Evolutionary conservation across 1,140 invertebrate species (phyloP).

Genomic region (Drosophila sproati): DNA sequence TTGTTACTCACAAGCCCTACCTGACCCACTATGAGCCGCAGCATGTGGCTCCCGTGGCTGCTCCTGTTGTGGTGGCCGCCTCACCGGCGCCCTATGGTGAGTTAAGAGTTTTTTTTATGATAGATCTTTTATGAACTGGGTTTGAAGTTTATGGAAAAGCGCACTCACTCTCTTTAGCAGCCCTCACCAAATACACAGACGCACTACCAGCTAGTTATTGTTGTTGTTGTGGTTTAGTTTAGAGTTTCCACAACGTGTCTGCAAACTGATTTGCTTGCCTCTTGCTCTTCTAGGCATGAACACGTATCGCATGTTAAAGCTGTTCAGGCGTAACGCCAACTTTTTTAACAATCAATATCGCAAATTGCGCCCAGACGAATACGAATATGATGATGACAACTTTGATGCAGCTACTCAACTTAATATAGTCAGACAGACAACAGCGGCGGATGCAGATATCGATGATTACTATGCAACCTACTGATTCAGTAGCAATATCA

Average conservation of each 20-base stretch:
- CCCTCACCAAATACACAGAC: neutral
- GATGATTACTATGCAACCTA: conserved; percentile 48
- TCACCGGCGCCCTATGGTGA: conserved; percentile 85
- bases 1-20: conserved; percentile 74
- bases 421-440: conserved; percentile 9
- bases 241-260: conserved; percentile 6
- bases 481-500: conserved; percentile 46
- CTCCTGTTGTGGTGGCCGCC: conserved; percentile 74
- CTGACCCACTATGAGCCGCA: conserved; percentile 69
- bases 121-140: conserved; percentile 2
- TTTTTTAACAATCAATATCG: conserved; percentile 82
- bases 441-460: conserved; percentile 18
- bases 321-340: conserved; percentile 81
- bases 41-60: conserved; percentile 67
- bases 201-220: conserved; percentile 43
- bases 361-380: conserved; percentile 79
- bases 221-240: conserved; percentile 14
- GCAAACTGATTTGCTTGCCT: conserved; percentile 45
- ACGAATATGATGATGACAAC: conserved; percentile 39
- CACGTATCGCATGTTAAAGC: conserved; percentile 82
- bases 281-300: conserved; percentile 79
- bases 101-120: conserved; percentile 8
- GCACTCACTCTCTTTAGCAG: conserved; percentile 19
- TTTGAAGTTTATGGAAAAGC: conserved; percentile 1
- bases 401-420: conserved; percentile 18